phyloP scores from a whole-genome alignment of 23 tunicate species.

The Styela clava region DNA sequence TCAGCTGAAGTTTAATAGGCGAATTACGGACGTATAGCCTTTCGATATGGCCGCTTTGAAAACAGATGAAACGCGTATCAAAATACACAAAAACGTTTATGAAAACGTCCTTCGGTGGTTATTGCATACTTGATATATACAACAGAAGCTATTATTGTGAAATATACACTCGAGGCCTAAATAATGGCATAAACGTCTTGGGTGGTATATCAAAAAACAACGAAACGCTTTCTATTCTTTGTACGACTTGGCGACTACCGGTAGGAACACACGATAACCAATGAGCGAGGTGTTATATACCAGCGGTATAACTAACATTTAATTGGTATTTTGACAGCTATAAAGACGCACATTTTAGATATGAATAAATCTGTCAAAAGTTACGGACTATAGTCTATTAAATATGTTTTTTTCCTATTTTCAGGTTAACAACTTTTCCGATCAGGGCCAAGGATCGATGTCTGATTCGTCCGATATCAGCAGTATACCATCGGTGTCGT shows the following conservation, averaged over 20 bases:
- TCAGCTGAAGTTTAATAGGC: background rate
- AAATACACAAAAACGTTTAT: background rate
- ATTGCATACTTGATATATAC: background rate
- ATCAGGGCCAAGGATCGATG: constrained; percentile 79
- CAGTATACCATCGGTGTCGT: constrained; percentile 90
- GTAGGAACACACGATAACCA: too few species aligned
- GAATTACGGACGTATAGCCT: background rate
- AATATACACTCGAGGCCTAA: background rate
- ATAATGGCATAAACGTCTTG: background rate
- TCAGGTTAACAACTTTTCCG: constrained; percentile 75
- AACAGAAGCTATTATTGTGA: background rate
- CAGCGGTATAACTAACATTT: too few species aligned
- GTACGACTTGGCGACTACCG: too few species aligned
- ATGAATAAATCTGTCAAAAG: too few species aligned
- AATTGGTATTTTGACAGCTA: too few species aligned
- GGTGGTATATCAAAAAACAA: background rate
- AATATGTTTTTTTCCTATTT: constrained; percentile 2
- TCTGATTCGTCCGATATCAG: constrained; percentile 87
- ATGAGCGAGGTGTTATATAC: too few species aligned
- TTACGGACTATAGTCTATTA: too few species aligned
- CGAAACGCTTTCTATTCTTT: too few species aligned
- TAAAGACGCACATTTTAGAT: too few species aligned
- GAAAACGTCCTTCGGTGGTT: background rate
- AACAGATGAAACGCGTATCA: background rate
- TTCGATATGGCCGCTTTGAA: background rate